phyloP scores from a whole-genome alignment of 2,797 vertebrate species.

The Sebastes vulpes region DNA sequence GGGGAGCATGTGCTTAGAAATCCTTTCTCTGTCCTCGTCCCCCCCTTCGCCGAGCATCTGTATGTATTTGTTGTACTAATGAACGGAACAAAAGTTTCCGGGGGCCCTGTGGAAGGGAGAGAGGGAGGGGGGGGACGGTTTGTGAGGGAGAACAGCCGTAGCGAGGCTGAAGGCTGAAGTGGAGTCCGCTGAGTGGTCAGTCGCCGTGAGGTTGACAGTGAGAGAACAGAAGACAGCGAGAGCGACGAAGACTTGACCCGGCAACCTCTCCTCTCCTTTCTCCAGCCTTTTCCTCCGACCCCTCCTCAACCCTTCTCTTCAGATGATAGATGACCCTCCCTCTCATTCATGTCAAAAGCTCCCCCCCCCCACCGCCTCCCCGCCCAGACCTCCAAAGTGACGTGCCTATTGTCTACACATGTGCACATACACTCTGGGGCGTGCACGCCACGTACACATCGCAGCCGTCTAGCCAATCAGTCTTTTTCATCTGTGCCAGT shows the following conservation, averaged over 20 bases:
- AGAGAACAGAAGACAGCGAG: conserved; percentile 46
- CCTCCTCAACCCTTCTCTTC: conserved; percentile 40
- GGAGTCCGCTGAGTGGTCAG: conserved; percentile 59
- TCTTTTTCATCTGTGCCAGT: conserved; percentile 71
- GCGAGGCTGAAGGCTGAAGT: conserved; percentile 37
- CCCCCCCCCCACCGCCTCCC: conserved; percentile 19
- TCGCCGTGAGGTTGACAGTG: conserved; percentile 42
- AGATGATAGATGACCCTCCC: conserved; percentile 83
- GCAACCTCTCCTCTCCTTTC: conserved; percentile 54
- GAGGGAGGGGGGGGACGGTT: background rate
- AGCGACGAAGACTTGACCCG: conserved; percentile 72
- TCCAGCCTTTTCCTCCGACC: conserved; percentile 46
- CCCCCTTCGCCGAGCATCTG: conserved; percentile 69
- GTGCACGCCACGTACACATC: background rate
- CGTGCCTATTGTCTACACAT: conserved; percentile 60
- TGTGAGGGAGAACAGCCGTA: conserved; percentile 19
- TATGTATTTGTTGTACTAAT: conserved; percentile 81
- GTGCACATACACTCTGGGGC: conserved; percentile 34
- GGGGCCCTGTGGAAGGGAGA: conserved; percentile 32
- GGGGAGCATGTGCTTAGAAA: conserved; percentile 49
- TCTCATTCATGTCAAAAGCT: conserved; percentile 74
- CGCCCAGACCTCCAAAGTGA: conserved; percentile 52
- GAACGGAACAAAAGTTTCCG: conserved; percentile 76
- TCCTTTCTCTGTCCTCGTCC: conserved; percentile 40
- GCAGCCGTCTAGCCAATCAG: conserved; percentile 31